Evolutionary conservation across 2,113 vertebrate genomes (phyloP).

Genomic region (Thryonomys swinderianus): DNA sequence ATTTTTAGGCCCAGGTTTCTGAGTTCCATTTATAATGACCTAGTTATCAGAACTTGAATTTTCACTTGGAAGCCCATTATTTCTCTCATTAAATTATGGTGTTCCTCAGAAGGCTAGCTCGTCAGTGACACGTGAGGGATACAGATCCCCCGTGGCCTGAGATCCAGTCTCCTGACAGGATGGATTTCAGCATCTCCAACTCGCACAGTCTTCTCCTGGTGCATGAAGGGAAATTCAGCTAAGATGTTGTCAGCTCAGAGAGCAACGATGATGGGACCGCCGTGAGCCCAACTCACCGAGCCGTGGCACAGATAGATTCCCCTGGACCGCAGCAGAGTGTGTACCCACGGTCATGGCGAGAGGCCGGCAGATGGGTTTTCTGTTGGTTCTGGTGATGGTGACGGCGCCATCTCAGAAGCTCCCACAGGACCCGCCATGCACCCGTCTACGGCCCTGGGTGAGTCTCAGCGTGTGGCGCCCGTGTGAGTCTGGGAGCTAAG

Average conservation of each 20-base stretch:
- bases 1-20: slow-evolving; percentile 65
- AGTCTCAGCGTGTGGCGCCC: too few relatives aligned
- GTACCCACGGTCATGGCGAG: background rate
- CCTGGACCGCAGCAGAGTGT: background rate
- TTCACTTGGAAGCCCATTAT: slow-evolving; percentile 59
- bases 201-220: slow-evolving; percentile 46
- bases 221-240: slow-evolving; percentile 20
- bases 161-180: background rate
- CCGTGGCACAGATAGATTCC: background rate
- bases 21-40: slow-evolving; percentile 64
- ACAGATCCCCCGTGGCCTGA: background rate
- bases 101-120: slow-evolving; percentile 48
- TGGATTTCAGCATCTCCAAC: slow-evolving; percentile 59
- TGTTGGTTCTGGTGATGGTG: too few relatives aligned
- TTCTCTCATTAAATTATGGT: slow-evolving; percentile 64
- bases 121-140: background rate
- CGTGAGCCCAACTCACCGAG: background rate
- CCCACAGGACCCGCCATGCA: background rate
- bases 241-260: slow-evolving; percentile 41
- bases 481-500: background rate
- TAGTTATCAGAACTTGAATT: slow-evolving; percentile 68
- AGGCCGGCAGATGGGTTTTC: background rate
- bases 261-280: background rate
- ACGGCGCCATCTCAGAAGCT: background rate
- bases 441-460: too few relatives aligned